A percentile compares a stretch with the other conserved stretches of the same genome.
Conservation (phyloP, 2,888 invertebrate genomes). For the Hipparchia sbordonii region DNA sequence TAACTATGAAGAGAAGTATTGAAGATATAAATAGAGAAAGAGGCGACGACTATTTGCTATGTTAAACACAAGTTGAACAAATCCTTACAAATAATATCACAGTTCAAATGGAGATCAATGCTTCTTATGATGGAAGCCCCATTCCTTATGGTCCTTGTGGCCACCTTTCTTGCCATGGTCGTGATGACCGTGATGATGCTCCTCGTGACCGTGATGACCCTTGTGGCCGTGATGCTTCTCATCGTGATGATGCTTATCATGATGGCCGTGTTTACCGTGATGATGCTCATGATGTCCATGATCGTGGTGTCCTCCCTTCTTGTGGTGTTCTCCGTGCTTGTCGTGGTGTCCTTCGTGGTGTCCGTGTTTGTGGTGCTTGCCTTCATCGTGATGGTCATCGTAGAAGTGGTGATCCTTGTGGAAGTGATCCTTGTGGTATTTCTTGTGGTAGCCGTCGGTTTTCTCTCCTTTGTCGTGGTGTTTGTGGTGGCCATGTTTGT, state of each 20-base stretch:
- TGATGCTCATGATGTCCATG: conserved; percentile 75
- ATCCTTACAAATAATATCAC: conserved; percentile 54
- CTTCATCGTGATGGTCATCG: conserved; percentile 74
- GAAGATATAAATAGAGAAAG: conserved; percentile 23
- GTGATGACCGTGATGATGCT: conserved; percentile 75
- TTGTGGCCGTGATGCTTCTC: conserved; percentile 77
- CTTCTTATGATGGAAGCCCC: conserved; percentile 77
- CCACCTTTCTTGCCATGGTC: conserved; percentile 79
- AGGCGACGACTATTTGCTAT: conserved; percentile 28
- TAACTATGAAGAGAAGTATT: conserved; percentile 30
- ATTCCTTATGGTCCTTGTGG: conserved; percentile 72
- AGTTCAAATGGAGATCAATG: conserved; percentile 63
- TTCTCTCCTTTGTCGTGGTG: conserved; percentile 77
- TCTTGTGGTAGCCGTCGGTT: conserved; percentile 75
- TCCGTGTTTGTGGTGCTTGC: conserved; percentile 77
- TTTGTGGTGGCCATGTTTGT: conserved; percentile 72
- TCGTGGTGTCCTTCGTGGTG: conserved; percentile 75
- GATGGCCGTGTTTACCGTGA: conserved; percentile 74
- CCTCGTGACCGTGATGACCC: conserved; percentile 77
- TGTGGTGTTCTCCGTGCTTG: conserved; percentile 70
- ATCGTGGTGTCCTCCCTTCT: conserved; percentile 75
- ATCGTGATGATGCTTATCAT: conserved; percentile 74
- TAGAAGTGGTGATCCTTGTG: conserved; percentile 79
- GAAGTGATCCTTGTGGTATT: conserved; percentile 76
- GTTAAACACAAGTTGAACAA: conserved; percentile 28